Conservation (phyloP, 2,113 vertebrate genomes). For the Geococcyx californianus region DNA sequence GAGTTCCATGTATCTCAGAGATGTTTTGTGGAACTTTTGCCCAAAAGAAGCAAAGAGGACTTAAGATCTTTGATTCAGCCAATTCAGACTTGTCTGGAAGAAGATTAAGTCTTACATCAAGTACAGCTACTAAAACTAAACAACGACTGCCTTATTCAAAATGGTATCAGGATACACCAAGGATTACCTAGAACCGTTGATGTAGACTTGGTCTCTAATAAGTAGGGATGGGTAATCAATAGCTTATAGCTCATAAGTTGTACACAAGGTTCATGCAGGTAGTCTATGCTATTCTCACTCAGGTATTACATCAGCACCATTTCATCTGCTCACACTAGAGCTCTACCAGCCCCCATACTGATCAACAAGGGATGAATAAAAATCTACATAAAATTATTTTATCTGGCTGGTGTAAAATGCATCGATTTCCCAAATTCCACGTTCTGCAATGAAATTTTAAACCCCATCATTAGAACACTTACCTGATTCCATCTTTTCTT, state of each 20-base stretch:
- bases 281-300: neutral
- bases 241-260: neutral
- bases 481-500: conserved; percentile 89
- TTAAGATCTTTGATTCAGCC: neutral
- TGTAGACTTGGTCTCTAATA: neutral
- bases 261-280: neutral
- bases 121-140: neutral
- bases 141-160: neutral
- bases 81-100: neutral
- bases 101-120: neutral
- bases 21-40: neutral
- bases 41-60: neutral
- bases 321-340: neutral
- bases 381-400: neutral
- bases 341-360: neutral
- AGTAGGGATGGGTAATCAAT: neutral
- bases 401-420: neutral
- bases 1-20: neutral
- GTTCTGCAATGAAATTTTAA: neutral
- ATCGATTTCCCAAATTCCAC: neutral
- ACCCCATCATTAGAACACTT: neutral
- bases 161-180: neutral
- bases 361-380: neutral
- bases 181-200: neutral
- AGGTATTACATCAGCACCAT: neutral